These are phyloP conservation scores for Gorsachius goisagi DNA, from an alignment of 2,113 vertebrate species.

Conservation along the genomic window DNA sequence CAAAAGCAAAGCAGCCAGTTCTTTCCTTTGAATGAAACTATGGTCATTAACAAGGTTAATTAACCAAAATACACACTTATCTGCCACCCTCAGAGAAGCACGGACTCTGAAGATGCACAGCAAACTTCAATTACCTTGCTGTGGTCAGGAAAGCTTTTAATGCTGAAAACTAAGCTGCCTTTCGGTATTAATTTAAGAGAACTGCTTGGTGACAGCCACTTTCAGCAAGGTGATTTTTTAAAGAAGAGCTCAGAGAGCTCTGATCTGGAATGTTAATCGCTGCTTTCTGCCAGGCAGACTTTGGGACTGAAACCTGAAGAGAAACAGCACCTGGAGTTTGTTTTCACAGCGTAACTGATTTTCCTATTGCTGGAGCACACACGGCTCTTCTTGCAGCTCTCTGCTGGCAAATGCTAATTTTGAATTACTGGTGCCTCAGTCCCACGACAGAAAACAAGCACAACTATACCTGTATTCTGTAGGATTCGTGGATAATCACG, in stretches of 20 bases:
- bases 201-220: background rate
- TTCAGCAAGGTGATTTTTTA: background rate
- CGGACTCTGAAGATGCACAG: background rate
- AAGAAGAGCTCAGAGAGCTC: background rate
- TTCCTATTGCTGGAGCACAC: background rate
- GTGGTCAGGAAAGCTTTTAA: background rate
- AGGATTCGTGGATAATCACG: background rate
- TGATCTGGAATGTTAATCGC: accelerated
- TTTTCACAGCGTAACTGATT: background rate
- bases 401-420: background rate
- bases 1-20: background rate
- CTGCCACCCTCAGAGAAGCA: background rate
- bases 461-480: accelerated
- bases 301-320: background rate
- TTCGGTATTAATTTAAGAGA: background rate
- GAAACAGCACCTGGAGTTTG: background rate
- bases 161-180: background rate
- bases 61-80: background rate
- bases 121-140: background rate
- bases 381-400: background rate
- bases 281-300: background rate
- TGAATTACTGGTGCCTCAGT: background rate
- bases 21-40: background rate
- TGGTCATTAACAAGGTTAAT: accelerated
- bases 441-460: background rate